phyloP scores from a whole-genome alignment of 2,113 vertebrate genomes.

The Chamaea fasciata region DNA sequence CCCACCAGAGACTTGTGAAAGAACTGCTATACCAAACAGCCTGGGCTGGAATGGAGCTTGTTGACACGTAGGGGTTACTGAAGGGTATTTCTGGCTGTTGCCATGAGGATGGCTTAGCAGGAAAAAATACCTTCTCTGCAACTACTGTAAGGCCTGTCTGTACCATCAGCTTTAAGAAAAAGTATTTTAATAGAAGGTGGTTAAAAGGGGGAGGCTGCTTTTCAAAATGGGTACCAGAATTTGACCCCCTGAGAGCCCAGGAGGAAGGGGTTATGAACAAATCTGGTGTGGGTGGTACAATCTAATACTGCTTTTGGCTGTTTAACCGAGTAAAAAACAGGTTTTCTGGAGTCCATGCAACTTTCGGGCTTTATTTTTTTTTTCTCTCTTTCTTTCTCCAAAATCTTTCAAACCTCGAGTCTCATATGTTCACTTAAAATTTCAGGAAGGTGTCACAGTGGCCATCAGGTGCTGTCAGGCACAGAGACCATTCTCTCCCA shows the following conservation, averaged over 20 bases:
- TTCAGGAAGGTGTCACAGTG: not conserved
- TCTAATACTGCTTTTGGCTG: not conserved
- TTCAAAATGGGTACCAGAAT: not conserved
- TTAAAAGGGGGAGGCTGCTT: not conserved
- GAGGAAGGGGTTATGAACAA: not conserved
- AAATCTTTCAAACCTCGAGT: not conserved
- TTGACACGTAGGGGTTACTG: constrained; percentile 45
- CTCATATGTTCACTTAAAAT: not conserved
- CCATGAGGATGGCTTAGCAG: constrained; percentile 44
- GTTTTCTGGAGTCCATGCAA: not conserved
- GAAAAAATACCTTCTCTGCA: not conserved
- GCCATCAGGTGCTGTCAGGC: not conserved
- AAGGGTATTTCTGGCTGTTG: constrained; percentile 64
- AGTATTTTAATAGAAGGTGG: not conserved
- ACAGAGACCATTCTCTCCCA: not conserved
- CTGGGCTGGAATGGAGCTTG: constrained; percentile 52
- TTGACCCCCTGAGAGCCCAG: not conserved
- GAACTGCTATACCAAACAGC: constrained; percentile 63
- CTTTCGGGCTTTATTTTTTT: not conserved
- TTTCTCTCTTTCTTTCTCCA: not conserved
- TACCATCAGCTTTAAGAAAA: not conserved
- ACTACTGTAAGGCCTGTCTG: not conserved
- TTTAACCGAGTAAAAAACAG: not conserved
- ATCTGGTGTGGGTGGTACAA: not conserved
- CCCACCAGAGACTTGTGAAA: constrained; percentile 70